Evolutionary conservation across 2,888 invertebrate species (phyloP).

Genomic region (Andrena camellia): DNA sequence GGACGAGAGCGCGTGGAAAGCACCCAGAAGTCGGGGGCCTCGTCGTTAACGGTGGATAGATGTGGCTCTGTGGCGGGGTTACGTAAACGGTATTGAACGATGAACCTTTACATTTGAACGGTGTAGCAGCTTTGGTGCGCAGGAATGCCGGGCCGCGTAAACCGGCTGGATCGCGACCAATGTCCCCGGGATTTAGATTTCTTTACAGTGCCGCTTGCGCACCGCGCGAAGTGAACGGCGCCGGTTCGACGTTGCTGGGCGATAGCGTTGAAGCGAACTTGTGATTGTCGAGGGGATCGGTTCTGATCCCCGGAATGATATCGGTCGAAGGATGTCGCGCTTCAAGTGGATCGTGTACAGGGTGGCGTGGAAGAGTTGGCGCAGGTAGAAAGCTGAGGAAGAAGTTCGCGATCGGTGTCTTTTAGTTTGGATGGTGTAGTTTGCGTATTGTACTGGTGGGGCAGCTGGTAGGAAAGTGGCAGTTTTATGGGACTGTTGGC

Average conservation of each 20-base stretch:
- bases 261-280: background rate
- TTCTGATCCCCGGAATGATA: background rate
- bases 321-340: background rate
- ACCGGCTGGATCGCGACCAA: constrained; percentile 45
- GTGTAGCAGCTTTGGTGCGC: constrained; percentile 27
- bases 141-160: constrained; percentile 43
- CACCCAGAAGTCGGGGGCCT: too few relatives aligned
- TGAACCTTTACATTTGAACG: constrained; percentile 61
- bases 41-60: background rate
- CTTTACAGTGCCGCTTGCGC: constrained; percentile 26
- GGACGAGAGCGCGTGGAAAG: too few relatives aligned
- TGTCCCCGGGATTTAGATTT: constrained; percentile 45
- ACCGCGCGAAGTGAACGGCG: constrained; percentile 40
- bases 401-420: too few relatives aligned
- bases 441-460: too few relatives aligned
- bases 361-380: too few relatives aligned
- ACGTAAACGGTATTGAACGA: constrained; percentile 31
- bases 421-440: too few relatives aligned
- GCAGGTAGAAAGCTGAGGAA: too few relatives aligned
- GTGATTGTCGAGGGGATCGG: background rate
- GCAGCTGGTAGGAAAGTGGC: too few relatives aligned
- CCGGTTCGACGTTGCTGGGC: background rate
- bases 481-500: too few relatives aligned
- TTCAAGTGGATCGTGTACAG: too few relatives aligned
- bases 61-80: background rate